Evolutionary conservation across 2,113 vertebrate species (phyloP).

Genomic region (Zingel zingel): DNA sequence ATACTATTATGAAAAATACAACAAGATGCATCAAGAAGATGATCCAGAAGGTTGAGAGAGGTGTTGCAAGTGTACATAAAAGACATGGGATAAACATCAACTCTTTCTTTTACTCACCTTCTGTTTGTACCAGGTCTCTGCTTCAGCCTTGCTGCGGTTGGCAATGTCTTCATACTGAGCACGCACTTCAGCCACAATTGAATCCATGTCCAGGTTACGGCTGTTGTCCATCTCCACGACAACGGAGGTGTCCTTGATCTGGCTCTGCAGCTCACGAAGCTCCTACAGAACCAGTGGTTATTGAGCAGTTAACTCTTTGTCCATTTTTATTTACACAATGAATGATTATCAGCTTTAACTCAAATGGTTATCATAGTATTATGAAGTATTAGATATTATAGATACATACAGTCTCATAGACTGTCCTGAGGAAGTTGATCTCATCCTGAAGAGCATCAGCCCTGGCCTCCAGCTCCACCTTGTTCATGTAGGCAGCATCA

Average conservation of each 20-base stretch:
- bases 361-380: neutral
- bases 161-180: slow-evolving; percentile 93
- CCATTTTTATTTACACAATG: neutral
- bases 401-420: slow-evolving; percentile 90
- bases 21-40: neutral
- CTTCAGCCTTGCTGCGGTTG: slow-evolving; percentile 87
- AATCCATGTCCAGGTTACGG: slow-evolving; percentile 89
- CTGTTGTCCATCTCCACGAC: slow-evolving; percentile 95
- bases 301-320: neutral
- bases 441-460: slow-evolving; percentile 92
- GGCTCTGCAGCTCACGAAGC: slow-evolving; percentile 86
- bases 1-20: slow-evolving; percentile 79
- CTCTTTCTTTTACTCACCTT: slow-evolving; percentile 83
- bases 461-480: slow-evolving; percentile 93
- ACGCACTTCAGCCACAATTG: slow-evolving; percentile 91
- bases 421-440: slow-evolving; percentile 91
- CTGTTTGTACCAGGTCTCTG: slow-evolving; percentile 88
- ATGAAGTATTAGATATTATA: neutral
- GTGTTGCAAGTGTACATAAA: neutral
- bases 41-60: neutral
- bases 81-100: too few species aligned
- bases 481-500: slow-evolving; percentile 93
- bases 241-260: slow-evolving; percentile 92
- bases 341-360: too few species aligned
- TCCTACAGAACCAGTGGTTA: slow-evolving; percentile 82